Percentiles rank a stretch among this genome's conserved stretches.
These are phyloP conservation scores for Sandelia bainsii DNA, from an alignment of 2,797 vertebrate genomes.

Conservation along the genomic window DNA sequence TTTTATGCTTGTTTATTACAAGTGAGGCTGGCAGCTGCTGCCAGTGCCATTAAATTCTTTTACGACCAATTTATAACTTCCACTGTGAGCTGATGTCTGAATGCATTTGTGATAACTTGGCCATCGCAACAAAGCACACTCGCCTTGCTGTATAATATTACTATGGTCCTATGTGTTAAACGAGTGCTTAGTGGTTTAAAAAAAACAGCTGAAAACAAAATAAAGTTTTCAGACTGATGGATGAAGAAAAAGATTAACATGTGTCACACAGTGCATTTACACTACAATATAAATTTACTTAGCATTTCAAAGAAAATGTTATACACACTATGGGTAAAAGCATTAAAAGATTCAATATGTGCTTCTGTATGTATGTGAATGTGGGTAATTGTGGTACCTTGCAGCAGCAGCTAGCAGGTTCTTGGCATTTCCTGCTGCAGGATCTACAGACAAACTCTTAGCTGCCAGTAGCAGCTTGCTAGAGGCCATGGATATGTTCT, in stretches of 20 bases:
- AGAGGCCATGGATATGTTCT: slow-evolving; percentile 99
- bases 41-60: neutral
- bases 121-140: neutral
- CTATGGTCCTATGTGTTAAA: neutral
- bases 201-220: neutral
- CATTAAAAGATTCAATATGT: neutral
- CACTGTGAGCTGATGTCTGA: slow-evolving; percentile 7
- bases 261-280: neutral
- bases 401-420: slow-evolving; percentile 97
- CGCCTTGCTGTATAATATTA: neutral
- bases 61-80: neutral
- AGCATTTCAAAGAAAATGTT: neutral
- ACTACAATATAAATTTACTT: neutral
- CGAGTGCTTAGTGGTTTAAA: neutral
- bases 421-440: slow-evolving; percentile 96
- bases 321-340: neutral
- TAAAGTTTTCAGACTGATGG: neutral
- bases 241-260: neutral
- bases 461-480: slow-evolving; percentile 97
- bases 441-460: slow-evolving; percentile 97
- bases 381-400: slow-evolving; percentile 83
- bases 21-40: slow-evolving; percentile 3
- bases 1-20: neutral
- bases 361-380: neutral
- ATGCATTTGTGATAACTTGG: slow-evolving; percentile 3